A percentile compares a stretch with the other conserved stretches of the same genome.
Conservation (phyloP, 2,888 invertebrate genomes). For the Brachyopa scutellaris region DNA sequence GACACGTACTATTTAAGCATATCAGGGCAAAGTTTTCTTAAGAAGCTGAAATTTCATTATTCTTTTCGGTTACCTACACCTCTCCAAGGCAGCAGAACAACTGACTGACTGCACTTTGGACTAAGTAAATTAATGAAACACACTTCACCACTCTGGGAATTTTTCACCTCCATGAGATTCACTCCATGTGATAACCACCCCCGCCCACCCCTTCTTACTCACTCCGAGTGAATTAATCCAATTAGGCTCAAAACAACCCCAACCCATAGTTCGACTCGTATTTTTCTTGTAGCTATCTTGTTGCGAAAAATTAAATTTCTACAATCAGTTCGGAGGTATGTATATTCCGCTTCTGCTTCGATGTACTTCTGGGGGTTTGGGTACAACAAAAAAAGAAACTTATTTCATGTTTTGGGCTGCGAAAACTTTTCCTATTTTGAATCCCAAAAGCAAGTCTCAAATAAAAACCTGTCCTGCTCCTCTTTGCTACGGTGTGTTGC, state of each 20-base stretch:
- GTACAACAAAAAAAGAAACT: slow-evolving; percentile 57
- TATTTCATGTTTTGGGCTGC: slow-evolving; percentile 45
- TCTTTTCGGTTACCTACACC: slow-evolving; percentile 57
- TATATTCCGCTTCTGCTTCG: too few relatives aligned
- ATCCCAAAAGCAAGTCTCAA: slow-evolving; percentile 57
- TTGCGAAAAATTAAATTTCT: slow-evolving; percentile 60
- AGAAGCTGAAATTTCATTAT: slow-evolving; percentile 62
- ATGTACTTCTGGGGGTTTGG: too few relatives aligned
- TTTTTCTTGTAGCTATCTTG: slow-evolving; percentile 20
- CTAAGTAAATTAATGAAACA: slow-evolving; percentile 68
- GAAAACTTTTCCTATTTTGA: slow-evolving; percentile 56
- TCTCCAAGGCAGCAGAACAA: slow-evolving; percentile 25
- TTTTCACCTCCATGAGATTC: slow-evolving; percentile 45
- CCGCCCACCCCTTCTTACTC: neutral
- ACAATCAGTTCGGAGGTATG: slow-evolving; percentile 50
- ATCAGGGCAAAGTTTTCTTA: slow-evolving; percentile 41
- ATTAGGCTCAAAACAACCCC: slow-evolving; percentile 66
- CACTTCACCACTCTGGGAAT: slow-evolving; percentile 58
- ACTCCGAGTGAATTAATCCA: slow-evolving; percentile 64
- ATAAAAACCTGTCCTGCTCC: slow-evolving; percentile 42
- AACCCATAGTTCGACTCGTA: slow-evolving; percentile 41
- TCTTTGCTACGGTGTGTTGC: slow-evolving; percentile 24
- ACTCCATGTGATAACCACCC: too few relatives aligned
- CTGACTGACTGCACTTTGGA: slow-evolving; percentile 69
- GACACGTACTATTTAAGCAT: too few relatives aligned